Percentiles rank a stretch among this genome's conserved stretches.
phyloP scores from a whole-genome alignment of 1,140 invertebrate genomes.

The Lordiphosa mommai region DNA sequence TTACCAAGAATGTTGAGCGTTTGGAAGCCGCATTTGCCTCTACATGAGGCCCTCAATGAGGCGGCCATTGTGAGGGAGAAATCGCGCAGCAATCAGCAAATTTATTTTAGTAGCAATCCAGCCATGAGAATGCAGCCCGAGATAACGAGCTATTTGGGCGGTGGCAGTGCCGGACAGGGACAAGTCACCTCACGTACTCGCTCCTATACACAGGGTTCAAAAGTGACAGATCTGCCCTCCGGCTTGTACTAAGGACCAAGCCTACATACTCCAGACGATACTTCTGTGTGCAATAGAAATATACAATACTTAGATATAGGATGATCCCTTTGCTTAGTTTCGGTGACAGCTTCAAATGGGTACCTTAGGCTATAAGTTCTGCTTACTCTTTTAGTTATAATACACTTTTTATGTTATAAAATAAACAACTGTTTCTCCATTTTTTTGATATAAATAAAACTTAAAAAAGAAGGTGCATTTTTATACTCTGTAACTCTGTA shows the following conservation, averaged over 20 bases:
- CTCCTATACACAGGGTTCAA: conserved; percentile 80
- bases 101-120: conserved; percentile 79
- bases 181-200: conserved; percentile 53
- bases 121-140: conserved; percentile 69
- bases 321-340: conserved; percentile 33
- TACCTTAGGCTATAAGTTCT: conserved; percentile 42
- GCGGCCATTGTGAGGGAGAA: conserved; percentile 80
- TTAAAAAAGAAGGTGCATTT: too few relatives aligned
- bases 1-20: conserved; percentile 88
- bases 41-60: conserved; percentile 82
- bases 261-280: conserved; percentile 2
- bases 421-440: not conserved
- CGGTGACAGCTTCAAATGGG: conserved; percentile 69
- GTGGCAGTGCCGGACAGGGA: conserved; percentile 3
- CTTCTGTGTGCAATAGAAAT: conserved; percentile 5
- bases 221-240: conserved; percentile 86
- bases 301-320: conserved; percentile 16
- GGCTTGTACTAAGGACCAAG: conserved; percentile 83
- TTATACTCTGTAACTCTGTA: too few relatives aligned
- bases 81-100: conserved; percentile 80
- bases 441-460: too few relatives aligned
- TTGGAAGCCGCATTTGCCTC: conserved; percentile 83
- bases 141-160: not conserved
- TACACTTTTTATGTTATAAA: not conserved
- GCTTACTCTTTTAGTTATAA: not conserved